Conservation (phyloP, 1,140 invertebrate genomes). For the Bombus cullumanus region DNA sequence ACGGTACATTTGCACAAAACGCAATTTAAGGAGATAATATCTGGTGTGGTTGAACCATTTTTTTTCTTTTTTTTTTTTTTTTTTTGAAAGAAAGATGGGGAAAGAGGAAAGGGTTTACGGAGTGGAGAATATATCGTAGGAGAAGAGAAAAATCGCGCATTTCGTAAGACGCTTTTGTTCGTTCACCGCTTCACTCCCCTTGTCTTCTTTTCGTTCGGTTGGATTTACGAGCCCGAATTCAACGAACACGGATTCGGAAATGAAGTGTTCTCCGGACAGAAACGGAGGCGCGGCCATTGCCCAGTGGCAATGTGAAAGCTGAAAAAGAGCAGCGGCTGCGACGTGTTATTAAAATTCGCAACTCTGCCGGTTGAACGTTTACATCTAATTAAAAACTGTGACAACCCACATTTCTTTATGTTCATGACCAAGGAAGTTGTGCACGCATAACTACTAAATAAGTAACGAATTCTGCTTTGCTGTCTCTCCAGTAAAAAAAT, state of each 20-base stretch:
- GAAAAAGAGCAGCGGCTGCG: background rate
- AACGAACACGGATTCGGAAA: slow-evolving; percentile 12
- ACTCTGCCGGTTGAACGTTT: background rate
- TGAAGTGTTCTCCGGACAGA: slow-evolving; percentile 4
- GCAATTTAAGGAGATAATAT: slow-evolving; percentile 31
- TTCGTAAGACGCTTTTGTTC: slow-evolving; percentile 11
- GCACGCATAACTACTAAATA: slow-evolving; percentile 17
- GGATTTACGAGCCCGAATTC: slow-evolving; percentile 1
- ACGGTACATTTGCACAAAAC: slow-evolving; percentile 18
- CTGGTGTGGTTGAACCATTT: background rate
- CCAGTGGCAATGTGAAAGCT: too few species aligned
- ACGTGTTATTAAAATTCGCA: slow-evolving; percentile 41
- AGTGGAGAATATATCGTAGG: background rate
- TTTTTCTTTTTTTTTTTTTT: background rate
- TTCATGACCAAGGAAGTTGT: background rate
- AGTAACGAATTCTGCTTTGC: slow-evolving; percentile 16
- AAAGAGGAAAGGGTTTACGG: background rate
- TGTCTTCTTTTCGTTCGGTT: background rate
- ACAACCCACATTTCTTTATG: background rate
- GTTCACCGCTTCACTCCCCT: background rate
- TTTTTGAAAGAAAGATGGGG: too few species aligned
- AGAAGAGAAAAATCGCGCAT: background rate
- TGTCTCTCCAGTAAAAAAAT: background rate
- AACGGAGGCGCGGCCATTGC: background rate
- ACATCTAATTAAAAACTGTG: slow-evolving; percentile 38